Percentiles rank a stretch among this genome's conserved stretches.
Conservation (phyloP, 2,888 invertebrate species). For the Geophilus truncorum region DNA sequence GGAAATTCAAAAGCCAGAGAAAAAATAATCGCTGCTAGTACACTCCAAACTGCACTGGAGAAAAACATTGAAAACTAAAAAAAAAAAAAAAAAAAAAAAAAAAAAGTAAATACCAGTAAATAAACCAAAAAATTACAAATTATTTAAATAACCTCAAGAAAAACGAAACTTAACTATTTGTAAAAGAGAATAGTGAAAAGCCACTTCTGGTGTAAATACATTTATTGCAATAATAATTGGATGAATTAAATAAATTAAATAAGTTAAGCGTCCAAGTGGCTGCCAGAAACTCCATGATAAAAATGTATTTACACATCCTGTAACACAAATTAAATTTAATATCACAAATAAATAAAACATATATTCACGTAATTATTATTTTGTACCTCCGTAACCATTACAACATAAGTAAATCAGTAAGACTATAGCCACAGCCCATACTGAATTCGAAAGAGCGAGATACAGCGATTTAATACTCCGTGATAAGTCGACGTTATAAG, state of each 20-base stretch:
- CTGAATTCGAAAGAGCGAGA: slow-evolving; percentile 44
- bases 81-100: not conserved
- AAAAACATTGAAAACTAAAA: not conserved
- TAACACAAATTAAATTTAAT: not conserved
- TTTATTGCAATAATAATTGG: not conserved
- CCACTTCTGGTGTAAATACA: not conserved
- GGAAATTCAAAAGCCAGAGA: slow-evolving; percentile 22
- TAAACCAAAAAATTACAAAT: too few species aligned
- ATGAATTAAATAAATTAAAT: not conserved
- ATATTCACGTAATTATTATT: not conserved
- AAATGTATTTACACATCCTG: not conserved
- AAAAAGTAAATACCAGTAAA: too few species aligned
- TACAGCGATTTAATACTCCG: slow-evolving; percentile 40
- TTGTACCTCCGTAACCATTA: slow-evolving; percentile 51
- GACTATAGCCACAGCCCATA: slow-evolving; percentile 49
- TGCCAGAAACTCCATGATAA: slow-evolving; percentile 1
- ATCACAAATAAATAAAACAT: not conserved
- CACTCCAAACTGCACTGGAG: not conserved
- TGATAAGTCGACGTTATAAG: not conserved
- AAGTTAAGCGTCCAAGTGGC: slow-evolving; percentile 15
- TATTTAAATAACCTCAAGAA: not conserved
- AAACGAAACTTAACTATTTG: not conserved
- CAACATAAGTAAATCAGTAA: slow-evolving; percentile 53
- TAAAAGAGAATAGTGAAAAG: not conserved
- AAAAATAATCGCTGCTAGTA: not conserved